Evolutionary conservation across 2,888 invertebrate species (phyloP).

Genomic region (Mimachlamys varia): DNA sequence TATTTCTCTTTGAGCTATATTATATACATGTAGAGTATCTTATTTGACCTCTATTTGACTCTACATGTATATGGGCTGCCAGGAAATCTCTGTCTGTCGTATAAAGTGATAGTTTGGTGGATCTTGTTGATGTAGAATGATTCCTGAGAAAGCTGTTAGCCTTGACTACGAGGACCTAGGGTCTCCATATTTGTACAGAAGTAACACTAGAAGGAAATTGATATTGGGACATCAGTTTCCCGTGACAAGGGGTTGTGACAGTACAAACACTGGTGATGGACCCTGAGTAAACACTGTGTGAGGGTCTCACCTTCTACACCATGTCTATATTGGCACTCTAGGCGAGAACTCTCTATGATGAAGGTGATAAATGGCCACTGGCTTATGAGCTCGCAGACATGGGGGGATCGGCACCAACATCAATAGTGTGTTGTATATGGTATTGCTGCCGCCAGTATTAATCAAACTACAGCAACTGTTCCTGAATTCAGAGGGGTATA

Average conservation of each 20-base stretch:
- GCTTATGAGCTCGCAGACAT: background rate
- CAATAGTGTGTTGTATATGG: background rate
- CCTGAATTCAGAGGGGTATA: background rate
- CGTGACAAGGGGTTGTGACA: constrained; percentile 7
- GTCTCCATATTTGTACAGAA: constrained; percentile 1
- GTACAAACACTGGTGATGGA: background rate
- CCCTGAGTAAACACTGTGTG: background rate
- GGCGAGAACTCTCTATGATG: background rate
- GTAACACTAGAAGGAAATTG: background rate
- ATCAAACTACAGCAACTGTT: background rate
- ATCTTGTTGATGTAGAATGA: background rate
- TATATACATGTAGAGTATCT: no score
- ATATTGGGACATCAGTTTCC: background rate
- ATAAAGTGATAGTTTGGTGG: background rate
- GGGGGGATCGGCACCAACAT: background rate
- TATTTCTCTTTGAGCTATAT: no score
- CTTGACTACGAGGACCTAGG: background rate
- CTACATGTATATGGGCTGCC: no score
- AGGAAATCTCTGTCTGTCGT: no score
- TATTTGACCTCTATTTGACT: no score
- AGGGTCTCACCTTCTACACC: background rate
- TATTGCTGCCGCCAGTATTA: background rate
- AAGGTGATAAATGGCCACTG: background rate
- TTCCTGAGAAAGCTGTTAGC: background rate
- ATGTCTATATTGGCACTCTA: constrained; percentile 17